phyloP scores from a whole-genome alignment of 2,797 vertebrate genomes.

The Syndactyla subalaris region DNA sequence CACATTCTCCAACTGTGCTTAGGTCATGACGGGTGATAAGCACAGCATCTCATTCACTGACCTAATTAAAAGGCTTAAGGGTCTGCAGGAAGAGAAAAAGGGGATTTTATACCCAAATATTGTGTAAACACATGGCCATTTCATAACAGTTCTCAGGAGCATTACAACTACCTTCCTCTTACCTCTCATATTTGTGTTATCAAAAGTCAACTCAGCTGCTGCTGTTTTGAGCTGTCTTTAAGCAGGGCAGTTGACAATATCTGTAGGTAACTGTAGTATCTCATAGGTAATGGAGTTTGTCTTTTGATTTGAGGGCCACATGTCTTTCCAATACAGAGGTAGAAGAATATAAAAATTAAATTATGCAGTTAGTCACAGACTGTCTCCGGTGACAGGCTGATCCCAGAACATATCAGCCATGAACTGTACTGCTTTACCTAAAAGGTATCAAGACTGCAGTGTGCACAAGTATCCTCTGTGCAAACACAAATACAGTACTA shows the following conservation, averaged over 20 bases:
- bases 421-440: background rate
- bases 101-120: background rate
- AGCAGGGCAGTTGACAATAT: background rate
- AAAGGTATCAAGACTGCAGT: background rate
- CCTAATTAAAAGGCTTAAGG: background rate
- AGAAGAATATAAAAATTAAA: background rate
- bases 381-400: background rate
- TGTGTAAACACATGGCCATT: background rate
- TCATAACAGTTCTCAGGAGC: background rate
- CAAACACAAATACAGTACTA: background rate
- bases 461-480: background rate
- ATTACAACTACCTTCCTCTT: background rate
- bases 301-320: background rate
- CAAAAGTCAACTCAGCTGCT: background rate
- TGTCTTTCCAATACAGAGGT: background rate
- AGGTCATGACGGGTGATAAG: rapidly evolving
- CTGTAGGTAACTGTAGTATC: background rate
- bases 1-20: background rate
- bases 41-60: background rate
- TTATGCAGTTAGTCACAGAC: background rate
- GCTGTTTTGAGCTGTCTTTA: background rate
- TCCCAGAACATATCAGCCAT: rapidly evolving
- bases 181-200: rapidly evolving
- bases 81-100: background rate
- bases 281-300: background rate